Base-by-base conservation (phyloP, 2,113 vertebrate species). In the Talpa occidentalis region DNA sequence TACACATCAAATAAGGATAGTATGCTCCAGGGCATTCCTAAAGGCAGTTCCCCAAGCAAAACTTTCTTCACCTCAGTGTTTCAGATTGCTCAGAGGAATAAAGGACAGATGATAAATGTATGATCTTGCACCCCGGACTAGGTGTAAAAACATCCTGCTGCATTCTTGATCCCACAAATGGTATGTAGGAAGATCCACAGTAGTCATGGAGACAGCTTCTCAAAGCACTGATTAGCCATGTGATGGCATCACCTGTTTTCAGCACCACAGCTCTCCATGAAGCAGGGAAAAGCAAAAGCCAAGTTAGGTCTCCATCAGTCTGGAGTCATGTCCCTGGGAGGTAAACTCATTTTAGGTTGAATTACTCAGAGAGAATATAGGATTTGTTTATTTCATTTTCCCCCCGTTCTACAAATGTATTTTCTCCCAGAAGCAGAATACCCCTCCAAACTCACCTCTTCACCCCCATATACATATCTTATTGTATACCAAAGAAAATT, bases 401-500 rank as follows among this genome's bases (percentile, higher is more conserved):
- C 64, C 37, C 92, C 49, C 44, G 95, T 95, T 24, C 54, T 77
- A 88, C 93, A 77, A 96, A 96, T 78, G 94, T 52, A 60, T 91
- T 97, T 97, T 94, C 96, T 93, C 97, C 94, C 92, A 96, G 91
- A 81, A 97, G 94, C 88, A 93, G 89, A 97, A 94, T n/a, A 76
- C 26, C 91, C 73, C 44, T 77, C 81, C 80, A 96, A 88, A 40
- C 32, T 21, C 15, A 87, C 79, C 64, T 85, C 54, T 92, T 88
- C 87, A 86, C 92, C 96, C 90, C 96, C 26, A 0, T 49, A 85
- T 42, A 96, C 94, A 88, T 81, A 97, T 95, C 94, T 97, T 95
- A 97, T 91, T 97, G 97, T 98, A 97, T 96, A 98, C 97, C 98
- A 98, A 96, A 97, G 97, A 97, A 98, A 98, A 98, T 98, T 95